Evolutionary conservation across 2,797 vertebrate species (phyloP).

Genomic region (Vultur gryphus): DNA sequence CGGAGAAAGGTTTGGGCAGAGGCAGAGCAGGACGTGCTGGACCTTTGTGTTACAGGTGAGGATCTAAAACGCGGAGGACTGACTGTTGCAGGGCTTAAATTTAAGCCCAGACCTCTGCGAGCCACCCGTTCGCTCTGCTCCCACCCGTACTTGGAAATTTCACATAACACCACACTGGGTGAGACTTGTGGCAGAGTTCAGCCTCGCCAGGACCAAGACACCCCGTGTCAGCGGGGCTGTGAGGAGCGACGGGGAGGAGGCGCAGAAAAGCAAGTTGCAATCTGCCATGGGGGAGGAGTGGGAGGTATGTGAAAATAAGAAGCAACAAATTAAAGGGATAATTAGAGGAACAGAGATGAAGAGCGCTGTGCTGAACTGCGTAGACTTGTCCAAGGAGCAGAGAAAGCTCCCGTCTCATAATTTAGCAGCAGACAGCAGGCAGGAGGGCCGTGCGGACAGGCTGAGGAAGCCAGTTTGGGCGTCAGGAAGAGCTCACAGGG

Average conservation of each 20-base stretch:
- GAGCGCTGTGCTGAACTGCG: background rate
- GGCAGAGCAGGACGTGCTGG: fast-evolving
- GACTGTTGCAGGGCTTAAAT: background rate
- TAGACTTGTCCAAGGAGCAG: background rate
- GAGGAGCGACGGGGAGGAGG: background rate
- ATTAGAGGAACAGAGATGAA: background rate
- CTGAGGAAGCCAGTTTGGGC: background rate
- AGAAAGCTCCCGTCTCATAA: background rate
- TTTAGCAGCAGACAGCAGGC: background rate
- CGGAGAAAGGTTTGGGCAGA: background rate
- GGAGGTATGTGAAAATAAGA: background rate
- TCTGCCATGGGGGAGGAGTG: background rate
- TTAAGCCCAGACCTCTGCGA: background rate
- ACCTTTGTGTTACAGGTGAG: background rate
- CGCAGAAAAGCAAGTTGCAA: fast-evolving
- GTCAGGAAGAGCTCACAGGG: background rate
- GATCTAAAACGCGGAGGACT: background rate
- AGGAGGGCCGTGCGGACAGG: fast-evolving
- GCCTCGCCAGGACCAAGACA: fast-evolving
- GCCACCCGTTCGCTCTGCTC: fast-evolving
- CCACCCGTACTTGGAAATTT: background rate
- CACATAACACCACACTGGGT: fast-evolving
- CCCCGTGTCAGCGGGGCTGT: background rate
- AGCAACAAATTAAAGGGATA: background rate
- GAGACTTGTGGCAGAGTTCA: background rate